A percentile compares a stretch with the other conserved stretches of the same genome.
These are phyloP conservation scores for Andrena dorsata DNA, from an alignment of 2,888 invertebrate genomes.

Conservation along the genomic window DNA sequence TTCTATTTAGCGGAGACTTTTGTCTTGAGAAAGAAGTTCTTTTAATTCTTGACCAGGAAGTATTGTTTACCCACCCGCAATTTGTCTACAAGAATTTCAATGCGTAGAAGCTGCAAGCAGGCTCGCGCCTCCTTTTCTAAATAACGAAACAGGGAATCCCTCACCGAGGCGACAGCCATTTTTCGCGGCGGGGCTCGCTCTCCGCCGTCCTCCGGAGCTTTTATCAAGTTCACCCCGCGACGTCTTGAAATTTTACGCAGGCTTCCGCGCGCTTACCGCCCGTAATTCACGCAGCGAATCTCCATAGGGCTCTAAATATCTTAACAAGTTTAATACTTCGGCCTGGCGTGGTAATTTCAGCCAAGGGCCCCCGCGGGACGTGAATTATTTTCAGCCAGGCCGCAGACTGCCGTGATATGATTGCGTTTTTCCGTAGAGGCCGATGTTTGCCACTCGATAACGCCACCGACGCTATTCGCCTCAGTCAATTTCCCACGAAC, in stretches of 20 bases:
- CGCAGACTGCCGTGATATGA: slow-evolving; percentile 42
- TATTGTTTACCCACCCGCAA: background rate
- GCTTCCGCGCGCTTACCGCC: slow-evolving; percentile 42
- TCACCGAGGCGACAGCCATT: slow-evolving; percentile 17
- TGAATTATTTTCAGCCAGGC: slow-evolving; percentile 65
- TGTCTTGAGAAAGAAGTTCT: background rate
- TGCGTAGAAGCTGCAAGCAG: background rate
- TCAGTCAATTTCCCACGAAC: background rate
- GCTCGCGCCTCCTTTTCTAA: slow-evolving; percentile 10
- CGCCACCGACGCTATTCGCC: background rate
- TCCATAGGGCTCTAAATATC: slow-evolving; percentile 72
- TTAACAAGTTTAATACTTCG: slow-evolving; percentile 74
- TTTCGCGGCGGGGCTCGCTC: background rate
- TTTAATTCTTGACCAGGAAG: background rate
- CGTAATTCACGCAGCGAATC: slow-evolving; percentile 67
- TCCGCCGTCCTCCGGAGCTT: slow-evolving; percentile 11
- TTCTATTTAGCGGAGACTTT: no score
- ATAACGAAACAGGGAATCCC: slow-evolving; percentile 35
- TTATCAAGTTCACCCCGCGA: slow-evolving; percentile 41
- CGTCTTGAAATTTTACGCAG: slow-evolving; percentile 64
- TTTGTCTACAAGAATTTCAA: background rate
- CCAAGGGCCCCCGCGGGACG: slow-evolving; percentile 61
- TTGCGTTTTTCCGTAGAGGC: slow-evolving; percentile 19
- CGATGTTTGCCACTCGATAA: background rate
- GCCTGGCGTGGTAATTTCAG: slow-evolving; percentile 62